Conservation (phyloP, 2,888 invertebrate species). For the Xylocampa areola region DNA sequence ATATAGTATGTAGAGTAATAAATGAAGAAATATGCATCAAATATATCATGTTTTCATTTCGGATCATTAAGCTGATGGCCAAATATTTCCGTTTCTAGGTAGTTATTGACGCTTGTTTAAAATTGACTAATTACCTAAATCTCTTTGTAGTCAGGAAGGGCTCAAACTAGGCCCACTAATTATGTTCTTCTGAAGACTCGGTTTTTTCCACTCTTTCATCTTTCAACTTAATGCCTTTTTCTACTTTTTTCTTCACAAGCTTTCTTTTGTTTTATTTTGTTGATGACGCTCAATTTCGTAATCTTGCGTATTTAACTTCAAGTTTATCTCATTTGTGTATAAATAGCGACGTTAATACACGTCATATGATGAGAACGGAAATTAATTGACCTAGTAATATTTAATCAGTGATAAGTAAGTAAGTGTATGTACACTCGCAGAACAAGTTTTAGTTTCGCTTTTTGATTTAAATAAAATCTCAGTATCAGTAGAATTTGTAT, state of each 20-base stretch:
- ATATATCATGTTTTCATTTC: too few species aligned
- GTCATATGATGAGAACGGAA: conserved; percentile 72
- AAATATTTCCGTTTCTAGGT: conserved; percentile 54
- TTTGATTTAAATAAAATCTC: conserved; percentile 58
- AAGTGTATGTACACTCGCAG: conserved; percentile 57
- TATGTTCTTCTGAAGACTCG: conserved; percentile 36
- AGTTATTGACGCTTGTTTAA: conserved; percentile 50
- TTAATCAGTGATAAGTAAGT: conserved; percentile 65
- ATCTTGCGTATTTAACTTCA: conserved; percentile 5
- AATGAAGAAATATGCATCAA: too few species aligned
- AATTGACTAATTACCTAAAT: conserved; percentile 64
- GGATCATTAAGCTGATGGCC: conserved; percentile 27
- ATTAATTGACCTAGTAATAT: conserved; percentile 77
- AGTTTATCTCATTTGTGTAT: conserved; percentile 20
- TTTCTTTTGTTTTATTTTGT: conserved; percentile 25
- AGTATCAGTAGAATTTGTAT: conserved; percentile 12
- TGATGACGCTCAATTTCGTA: conserved; percentile 13
- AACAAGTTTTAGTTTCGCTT: conserved; percentile 66
- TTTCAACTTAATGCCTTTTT: conserved; percentile 35
- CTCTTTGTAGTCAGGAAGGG: conserved; percentile 57
- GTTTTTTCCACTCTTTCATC: conserved; percentile 22
- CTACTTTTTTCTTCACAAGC: neutral
- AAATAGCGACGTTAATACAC: conserved; percentile 33
- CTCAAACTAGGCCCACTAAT: conserved; percentile 50
- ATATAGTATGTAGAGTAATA: too few species aligned